Evolutionary conservation across 1,140 invertebrate genomes (phyloP).

Genomic region (Euglossa dilemma): DNA sequence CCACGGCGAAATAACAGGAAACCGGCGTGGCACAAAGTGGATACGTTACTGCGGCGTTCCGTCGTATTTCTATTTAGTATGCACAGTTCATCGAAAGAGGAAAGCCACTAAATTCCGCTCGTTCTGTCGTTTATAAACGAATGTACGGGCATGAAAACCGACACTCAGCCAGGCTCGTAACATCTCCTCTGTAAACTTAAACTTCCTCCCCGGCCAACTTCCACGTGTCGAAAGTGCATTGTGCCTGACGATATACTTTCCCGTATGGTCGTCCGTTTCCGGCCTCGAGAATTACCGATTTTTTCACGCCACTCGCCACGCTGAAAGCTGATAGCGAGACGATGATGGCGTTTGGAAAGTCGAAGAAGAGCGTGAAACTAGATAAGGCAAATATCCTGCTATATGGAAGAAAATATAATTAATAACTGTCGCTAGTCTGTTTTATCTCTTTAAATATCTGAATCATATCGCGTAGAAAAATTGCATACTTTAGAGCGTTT

Average conservation of each 20-base stretch:
- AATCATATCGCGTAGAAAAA: too few species aligned
- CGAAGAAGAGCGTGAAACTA: neutral
- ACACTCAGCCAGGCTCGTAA: constrained; percentile 46
- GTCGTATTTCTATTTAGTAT: constrained; percentile 58
- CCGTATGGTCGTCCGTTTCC: neutral
- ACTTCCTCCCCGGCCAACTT: constrained; percentile 15
- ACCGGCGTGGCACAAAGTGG: constrained; percentile 32
- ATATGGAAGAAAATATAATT: too few species aligned
- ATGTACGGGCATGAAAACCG: constrained; percentile 49
- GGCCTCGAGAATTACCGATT: too few species aligned
- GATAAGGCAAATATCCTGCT: neutral
- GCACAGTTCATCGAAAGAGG: constrained; percentile 37
- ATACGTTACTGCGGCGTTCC: constrained; percentile 26
- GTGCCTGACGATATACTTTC: neutral
- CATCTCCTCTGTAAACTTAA: constrained; percentile 38
- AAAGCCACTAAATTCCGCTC: constrained; percentile 53
- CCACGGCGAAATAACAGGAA: constrained; percentile 11
- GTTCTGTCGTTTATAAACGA: constrained; percentile 52
- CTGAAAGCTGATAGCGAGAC: neutral
- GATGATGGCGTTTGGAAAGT: too few species aligned
- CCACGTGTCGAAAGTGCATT: constrained; percentile 35
- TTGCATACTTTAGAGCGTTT: too few species aligned
- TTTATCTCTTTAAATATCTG: too few species aligned
- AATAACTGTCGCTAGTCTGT: too few species aligned
- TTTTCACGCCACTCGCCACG: neutral